These are phyloP conservation scores for Drosophila nigritarsus DNA, from an alignment of 2,888 invertebrate genomes.

Conservation along the genomic window DNA sequence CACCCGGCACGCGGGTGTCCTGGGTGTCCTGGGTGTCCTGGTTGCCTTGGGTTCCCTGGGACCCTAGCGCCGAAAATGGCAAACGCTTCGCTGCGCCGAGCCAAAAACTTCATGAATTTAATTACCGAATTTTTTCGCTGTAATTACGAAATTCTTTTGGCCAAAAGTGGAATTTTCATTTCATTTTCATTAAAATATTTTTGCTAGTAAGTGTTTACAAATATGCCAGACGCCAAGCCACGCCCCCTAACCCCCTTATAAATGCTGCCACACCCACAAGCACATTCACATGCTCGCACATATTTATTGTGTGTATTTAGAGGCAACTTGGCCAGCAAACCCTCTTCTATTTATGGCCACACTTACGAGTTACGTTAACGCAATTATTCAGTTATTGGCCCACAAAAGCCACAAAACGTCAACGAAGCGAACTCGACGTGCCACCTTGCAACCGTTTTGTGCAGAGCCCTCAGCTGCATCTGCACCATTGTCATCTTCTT, in stretches of 20 bases:
- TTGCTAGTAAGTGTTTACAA: slow-evolving; percentile 73
- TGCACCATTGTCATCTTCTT: not conserved
- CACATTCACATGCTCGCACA: slow-evolving; percentile 2
- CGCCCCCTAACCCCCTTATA: not conserved
- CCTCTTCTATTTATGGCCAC: slow-evolving; percentile 40
- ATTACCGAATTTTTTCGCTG: slow-evolving; percentile 78
- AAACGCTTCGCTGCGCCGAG: slow-evolving; percentile 58
- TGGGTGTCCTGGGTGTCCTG: not conserved
- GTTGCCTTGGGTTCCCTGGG: not conserved
- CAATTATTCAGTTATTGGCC: slow-evolving; percentile 77
- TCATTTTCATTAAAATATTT: slow-evolving; percentile 79
- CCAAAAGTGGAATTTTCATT: slow-evolving; percentile 77
- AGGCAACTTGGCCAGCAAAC: slow-evolving; percentile 16
- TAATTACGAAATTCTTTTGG: slow-evolving; percentile 80
- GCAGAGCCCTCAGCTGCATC: slow-evolving; percentile 35
- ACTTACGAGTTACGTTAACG: slow-evolving; percentile 30
- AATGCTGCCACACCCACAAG: not conserved
- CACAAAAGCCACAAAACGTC: slow-evolving; percentile 71
- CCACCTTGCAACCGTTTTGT: slow-evolving; percentile 4
- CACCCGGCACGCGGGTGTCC: slow-evolving; percentile 15
- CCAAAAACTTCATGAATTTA: slow-evolving; percentile 79
- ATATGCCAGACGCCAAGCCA: slow-evolving; percentile 56
- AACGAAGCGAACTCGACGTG: slow-evolving; percentile 22
- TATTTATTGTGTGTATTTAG: not conserved
- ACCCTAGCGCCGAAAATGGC: slow-evolving; percentile 42